Percentiles rank a stretch among this genome's conserved stretches.
Evolutionary conservation across 1,140 invertebrate species (phyloP).

Genomic region (Brachionus plicatilis): DNA sequence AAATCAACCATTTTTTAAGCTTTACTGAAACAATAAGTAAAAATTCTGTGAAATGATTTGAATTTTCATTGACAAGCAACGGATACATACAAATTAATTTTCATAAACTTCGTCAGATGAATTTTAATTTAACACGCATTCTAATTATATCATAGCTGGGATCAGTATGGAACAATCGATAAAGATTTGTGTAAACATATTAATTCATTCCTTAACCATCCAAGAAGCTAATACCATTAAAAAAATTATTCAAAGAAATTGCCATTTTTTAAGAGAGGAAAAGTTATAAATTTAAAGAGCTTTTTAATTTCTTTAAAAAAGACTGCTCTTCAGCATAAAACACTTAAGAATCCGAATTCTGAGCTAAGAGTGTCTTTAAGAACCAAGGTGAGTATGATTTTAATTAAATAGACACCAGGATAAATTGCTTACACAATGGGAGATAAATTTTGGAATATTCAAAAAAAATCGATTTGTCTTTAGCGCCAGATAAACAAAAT

Average conservation of each 20-base stretch:
- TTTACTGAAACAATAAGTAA: not conserved
- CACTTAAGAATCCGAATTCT: not conserved
- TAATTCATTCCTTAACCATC: not conserved
- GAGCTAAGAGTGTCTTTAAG: not conserved
- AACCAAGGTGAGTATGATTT: not conserved
- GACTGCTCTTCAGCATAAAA: not conserved
- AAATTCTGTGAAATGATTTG: not conserved
- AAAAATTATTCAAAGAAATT: not conserved
- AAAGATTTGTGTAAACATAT: not conserved
- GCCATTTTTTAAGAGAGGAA: not conserved
- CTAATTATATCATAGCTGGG: not conserved
- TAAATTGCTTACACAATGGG: not conserved
- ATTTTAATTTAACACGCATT: slow-evolving; percentile 1
- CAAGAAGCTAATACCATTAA: not conserved
- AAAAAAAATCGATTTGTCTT: not conserved
- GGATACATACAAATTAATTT: not conserved
- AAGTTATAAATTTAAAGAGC: not conserved
- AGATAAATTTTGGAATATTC: not conserved
- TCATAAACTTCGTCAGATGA: not conserved
- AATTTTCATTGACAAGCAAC: not conserved
- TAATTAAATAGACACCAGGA: not conserved
- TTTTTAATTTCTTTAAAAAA: not conserved
- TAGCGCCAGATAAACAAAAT: not conserved
- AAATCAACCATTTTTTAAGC: not conserved
- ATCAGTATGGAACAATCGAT: not conserved